phyloP scores from a whole-genome alignment of 2,113 vertebrate species.

The Phaethon lepturus region DNA sequence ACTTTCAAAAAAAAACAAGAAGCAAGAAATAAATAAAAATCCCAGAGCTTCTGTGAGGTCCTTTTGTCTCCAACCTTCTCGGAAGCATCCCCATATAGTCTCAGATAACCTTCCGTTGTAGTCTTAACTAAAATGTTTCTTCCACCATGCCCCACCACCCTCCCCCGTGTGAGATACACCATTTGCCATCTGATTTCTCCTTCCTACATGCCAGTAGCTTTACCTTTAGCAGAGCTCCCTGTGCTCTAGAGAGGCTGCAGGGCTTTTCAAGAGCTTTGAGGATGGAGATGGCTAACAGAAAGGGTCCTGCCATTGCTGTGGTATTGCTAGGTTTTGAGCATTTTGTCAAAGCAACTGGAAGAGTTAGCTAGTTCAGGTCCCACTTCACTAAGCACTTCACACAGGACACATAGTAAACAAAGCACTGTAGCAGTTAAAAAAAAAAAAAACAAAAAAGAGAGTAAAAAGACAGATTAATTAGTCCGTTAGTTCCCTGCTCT shows the following conservation, averaged over 20 bases:
- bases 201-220: background rate
- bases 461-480: fast-evolving
- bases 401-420: background rate
- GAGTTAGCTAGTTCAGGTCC: background rate
- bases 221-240: background rate
- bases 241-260: background rate
- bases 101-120: background rate
- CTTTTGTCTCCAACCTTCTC: background rate
- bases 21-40: background rate
- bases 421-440: background rate
- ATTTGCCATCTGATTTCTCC: background rate
- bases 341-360: background rate
- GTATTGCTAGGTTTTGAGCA: background rate
- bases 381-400: background rate
- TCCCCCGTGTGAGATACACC: fast-evolving
- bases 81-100: background rate
- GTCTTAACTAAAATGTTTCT: background rate
- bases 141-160: background rate
- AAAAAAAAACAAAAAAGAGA: background rate
- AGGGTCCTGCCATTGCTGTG: background rate
- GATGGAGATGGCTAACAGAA: background rate
- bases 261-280: background rate
- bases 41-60: background rate
- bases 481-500: background rate
- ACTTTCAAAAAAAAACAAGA: background rate